Evolutionary conservation across 2,113 vertebrate species (phyloP).

Genomic region (Ictalurus furcatus): DNA sequence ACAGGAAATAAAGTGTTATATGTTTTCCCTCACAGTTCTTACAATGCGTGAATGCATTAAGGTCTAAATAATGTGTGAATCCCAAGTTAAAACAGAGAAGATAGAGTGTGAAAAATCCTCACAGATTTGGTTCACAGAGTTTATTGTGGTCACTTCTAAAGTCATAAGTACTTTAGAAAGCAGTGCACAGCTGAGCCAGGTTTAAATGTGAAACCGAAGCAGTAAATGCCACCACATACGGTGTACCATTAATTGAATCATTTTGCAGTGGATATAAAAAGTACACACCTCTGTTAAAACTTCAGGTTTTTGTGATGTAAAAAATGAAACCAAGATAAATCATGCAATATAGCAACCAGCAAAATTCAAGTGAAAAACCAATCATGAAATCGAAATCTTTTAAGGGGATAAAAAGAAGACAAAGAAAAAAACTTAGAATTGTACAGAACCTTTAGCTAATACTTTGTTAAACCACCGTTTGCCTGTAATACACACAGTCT

Average conservation of each 20-base stretch:
- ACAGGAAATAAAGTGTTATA: too few relatives aligned
- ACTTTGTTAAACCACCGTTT: background rate
- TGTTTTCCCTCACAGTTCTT: too few relatives aligned
- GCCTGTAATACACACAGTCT: background rate
- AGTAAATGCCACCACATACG: background rate
- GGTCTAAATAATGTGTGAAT: background rate
- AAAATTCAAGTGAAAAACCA: too few relatives aligned
- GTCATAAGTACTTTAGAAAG: background rate
- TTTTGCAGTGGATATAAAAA: background rate
- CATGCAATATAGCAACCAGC: too few relatives aligned
- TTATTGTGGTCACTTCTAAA: background rate
- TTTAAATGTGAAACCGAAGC: background rate
- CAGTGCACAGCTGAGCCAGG: background rate
- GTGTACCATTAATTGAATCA: background rate
- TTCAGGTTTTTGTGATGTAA: background rate
- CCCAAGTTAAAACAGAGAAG: background rate
- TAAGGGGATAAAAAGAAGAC: too few relatives aligned
- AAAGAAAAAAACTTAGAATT: too few relatives aligned
- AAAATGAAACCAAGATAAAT: background rate
- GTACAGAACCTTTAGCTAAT: too few relatives aligned
- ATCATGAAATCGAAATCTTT: too few relatives aligned
- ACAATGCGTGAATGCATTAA: background rate
- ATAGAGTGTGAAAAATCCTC: too few relatives aligned
- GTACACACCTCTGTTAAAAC: background rate
- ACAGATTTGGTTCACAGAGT: background rate